Evolutionary conservation across 2,113 vertebrate species (phyloP).

Genomic region (Coreoperca whiteheadi): DNA sequence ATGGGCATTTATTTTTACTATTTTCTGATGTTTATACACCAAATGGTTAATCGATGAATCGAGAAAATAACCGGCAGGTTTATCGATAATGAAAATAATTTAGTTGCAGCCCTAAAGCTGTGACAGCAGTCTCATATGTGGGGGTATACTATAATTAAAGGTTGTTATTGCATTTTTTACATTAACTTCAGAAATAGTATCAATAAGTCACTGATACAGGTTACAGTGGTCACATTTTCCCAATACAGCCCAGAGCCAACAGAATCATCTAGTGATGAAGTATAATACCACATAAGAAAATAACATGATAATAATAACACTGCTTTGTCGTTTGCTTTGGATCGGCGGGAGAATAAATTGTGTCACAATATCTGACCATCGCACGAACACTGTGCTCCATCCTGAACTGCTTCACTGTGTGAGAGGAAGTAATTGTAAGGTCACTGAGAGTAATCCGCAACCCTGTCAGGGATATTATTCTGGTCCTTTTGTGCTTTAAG

Average conservation of each 20-base stretch:
- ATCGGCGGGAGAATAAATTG: background rate
- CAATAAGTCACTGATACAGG: background rate
- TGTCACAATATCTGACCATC: background rate
- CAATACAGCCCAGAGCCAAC: background rate
- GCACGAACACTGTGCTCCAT: background rate
- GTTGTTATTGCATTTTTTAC: background rate
- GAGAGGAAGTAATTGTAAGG: background rate
- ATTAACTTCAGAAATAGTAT: background rate
- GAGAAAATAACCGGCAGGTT: background rate
- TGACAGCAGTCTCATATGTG: background rate
- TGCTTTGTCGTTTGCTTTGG: background rate
- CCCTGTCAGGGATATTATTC: background rate
- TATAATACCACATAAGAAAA: background rate
- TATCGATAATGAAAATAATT: background rate
- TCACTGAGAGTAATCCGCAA: background rate
- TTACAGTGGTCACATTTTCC: background rate
- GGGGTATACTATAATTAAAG: background rate
- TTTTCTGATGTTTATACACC: background rate
- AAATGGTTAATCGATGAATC: background rate
- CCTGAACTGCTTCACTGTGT: background rate
- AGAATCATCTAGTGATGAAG: background rate
- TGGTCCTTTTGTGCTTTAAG: fast-evolving
- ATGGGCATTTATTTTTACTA: background rate
- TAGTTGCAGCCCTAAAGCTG: background rate
- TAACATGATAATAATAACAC: background rate